Evolutionary conservation across 2,797 vertebrate genomes (phyloP).

Genomic region (Alca torda): DNA sequence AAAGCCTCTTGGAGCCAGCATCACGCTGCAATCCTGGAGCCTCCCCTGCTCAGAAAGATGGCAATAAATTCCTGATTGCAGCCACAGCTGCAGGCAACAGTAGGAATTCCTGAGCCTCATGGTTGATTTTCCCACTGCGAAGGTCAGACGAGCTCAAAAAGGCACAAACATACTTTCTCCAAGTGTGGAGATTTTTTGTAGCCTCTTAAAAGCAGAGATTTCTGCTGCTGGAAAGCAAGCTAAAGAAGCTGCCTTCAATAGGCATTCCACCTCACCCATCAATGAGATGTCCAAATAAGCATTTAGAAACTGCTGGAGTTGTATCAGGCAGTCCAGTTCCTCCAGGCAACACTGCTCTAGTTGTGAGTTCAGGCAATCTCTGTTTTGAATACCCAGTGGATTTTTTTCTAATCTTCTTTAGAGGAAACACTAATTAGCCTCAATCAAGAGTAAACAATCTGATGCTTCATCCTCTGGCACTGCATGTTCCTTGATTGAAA

Average conservation of each 20-base stretch:
- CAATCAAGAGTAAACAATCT: background rate
- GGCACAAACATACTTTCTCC: background rate
- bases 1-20: background rate
- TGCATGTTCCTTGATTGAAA: background rate
- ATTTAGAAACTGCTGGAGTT: background rate
- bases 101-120: background rate
- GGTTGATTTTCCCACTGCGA: background rate
- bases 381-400: background rate
- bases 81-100: background rate
- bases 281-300: background rate
- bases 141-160: background rate
- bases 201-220: background rate
- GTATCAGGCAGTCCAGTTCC: background rate
- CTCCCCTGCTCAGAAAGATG: background rate
- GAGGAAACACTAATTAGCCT: background rate
- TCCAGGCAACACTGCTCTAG: background rate
- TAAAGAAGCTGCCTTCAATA: background rate
- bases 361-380: background rate
- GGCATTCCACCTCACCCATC: background rate
- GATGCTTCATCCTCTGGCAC: background rate
- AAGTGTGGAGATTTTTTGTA: background rate
- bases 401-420: background rate
- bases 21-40: background rate
- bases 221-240: background rate
- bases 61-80: background rate